phyloP scores from a whole-genome alignment of 2,888 invertebrate species.

The Arge pagana region DNA sequence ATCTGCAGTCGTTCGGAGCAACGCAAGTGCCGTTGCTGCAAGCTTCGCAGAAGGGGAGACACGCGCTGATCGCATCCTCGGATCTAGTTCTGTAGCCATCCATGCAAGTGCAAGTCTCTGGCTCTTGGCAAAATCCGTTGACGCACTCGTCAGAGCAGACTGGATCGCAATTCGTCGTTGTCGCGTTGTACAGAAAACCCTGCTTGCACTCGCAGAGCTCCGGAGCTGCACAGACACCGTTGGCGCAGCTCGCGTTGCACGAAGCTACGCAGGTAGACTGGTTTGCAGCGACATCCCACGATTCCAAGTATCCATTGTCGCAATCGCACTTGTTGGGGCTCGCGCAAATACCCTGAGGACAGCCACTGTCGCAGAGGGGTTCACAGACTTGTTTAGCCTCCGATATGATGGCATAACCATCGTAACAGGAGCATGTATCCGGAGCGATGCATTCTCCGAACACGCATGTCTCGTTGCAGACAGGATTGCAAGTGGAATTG shows the following conservation, averaged over 20 bases:
- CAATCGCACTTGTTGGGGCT: conserved; percentile 44
- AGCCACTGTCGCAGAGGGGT: conserved; percentile 39
- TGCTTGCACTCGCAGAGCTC: conserved; percentile 43
- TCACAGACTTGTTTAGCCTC: conserved; percentile 33
- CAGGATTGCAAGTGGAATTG: conserved; percentile 65
- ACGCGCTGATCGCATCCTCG: conserved; percentile 31
- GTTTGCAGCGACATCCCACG: conserved; percentile 33
- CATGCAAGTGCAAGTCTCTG: conserved; percentile 38
- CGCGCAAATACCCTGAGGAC: conserved; percentile 30
- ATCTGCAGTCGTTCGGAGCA: conserved; percentile 30
- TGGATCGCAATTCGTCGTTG: conserved; percentile 26
- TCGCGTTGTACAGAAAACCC: conserved; percentile 30
- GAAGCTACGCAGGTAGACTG: conserved; percentile 64
- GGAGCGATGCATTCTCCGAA: conserved; percentile 55
- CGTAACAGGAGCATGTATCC: conserved; percentile 43
- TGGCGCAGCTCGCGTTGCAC: conserved; percentile 61
- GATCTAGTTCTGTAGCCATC: conserved; percentile 35
- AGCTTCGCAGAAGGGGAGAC: conserved; percentile 37
- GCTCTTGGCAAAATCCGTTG: conserved; percentile 35
- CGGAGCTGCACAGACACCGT: conserved; percentile 55
- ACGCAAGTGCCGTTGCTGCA: conserved; percentile 29
- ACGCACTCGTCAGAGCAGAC: conserved; percentile 33
- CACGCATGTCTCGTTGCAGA: conserved; percentile 61
- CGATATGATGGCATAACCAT: conserved; percentile 29
- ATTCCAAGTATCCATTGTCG: conserved; percentile 47